Base-by-base conservation (phyloP, 1,140 invertebrate genomes). In the Saxidomus purpurata region DNA sequence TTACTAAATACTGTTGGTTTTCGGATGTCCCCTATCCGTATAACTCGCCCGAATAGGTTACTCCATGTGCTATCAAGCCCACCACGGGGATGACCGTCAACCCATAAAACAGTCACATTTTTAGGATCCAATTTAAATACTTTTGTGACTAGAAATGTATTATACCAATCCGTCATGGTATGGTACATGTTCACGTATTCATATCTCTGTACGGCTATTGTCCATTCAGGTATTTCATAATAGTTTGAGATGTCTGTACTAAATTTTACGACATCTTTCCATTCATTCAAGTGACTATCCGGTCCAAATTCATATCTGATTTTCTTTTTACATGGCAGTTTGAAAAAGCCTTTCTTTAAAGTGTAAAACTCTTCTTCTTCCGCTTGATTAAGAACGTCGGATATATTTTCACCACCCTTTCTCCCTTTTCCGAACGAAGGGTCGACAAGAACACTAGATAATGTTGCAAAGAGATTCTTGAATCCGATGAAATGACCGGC, bases 151-250 rank as follows among this genome's bases (percentile, higher is more conserved):
- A 95, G 87, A 77, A 94, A 95, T 22, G 93, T 92, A 80, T 94
- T 95, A 84, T 92, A 95, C 80, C 92, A 94, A 87, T 95, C 94
- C 13, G 95, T 95, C 91, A 95, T 94, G 6, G 94, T 94, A 88
- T 95, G 95, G 77, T 95, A 95, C 22, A 95, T 79, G 85, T 95
- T 95, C 6, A 92, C 95, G 90, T 95, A 95, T 83, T 95, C 95
- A 86, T 95, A 94, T 36, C 95, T 84, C 74, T 88, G 76, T 1
- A 94, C 76, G 40, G 93, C 94, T 43, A 94, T 87, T 1, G 93
- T 90, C 36, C 90, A 90, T 19, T 90, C 85, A 34, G 74, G n/a
- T 2, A 55, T 55, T 55, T 79, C 22, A 19, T 85, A 52, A 74
- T 55, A 19, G 0, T 25, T 15, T n/a, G 15, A 22, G 69, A 9